phyloP scores from a whole-genome alignment of 2,797 vertebrate genomes.

The Ctenopoma multispine region DNA sequence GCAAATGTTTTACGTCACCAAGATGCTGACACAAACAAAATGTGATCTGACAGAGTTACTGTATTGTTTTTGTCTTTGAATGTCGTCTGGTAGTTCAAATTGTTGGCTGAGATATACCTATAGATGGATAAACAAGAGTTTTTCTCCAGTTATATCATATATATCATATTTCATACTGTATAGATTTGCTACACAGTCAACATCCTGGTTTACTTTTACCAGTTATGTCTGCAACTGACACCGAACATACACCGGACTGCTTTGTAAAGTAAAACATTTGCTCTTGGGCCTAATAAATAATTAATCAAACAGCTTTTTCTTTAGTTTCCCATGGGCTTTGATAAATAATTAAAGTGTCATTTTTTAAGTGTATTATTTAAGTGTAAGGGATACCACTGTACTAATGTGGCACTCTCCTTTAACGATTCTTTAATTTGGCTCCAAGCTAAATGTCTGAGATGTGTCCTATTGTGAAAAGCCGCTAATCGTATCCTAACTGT shows the following conservation, averaged over 20 bases:
- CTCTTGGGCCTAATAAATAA: neutral
- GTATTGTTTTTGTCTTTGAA: conserved; percentile 15
- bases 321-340: neutral
- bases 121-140: neutral
- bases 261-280: neutral
- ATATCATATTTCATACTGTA: too few relatives aligned
- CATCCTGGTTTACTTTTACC: neutral
- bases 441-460: neutral
- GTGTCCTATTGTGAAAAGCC: neutral
- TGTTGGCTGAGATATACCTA: neutral
- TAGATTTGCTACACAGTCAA: conserved; percentile 1
- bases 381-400: too few relatives aligned
- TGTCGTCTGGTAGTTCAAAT: conserved; percentile 10
- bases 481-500: neutral
- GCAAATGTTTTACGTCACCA: conserved; percentile 8
- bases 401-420: neutral
- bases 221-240: neutral
- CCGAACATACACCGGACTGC: neutral
- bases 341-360: too few relatives aligned
- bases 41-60: conserved; percentile 3
- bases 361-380: too few relatives aligned
- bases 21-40: conserved; percentile 36
- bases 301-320: neutral
- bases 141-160: neutral
- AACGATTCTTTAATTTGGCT: neutral